Evolutionary conservation across 2,888 invertebrate species (phyloP), one percentile per base, ranked within the genome.

Genomic region (Antheraea yamamai): DNA sequence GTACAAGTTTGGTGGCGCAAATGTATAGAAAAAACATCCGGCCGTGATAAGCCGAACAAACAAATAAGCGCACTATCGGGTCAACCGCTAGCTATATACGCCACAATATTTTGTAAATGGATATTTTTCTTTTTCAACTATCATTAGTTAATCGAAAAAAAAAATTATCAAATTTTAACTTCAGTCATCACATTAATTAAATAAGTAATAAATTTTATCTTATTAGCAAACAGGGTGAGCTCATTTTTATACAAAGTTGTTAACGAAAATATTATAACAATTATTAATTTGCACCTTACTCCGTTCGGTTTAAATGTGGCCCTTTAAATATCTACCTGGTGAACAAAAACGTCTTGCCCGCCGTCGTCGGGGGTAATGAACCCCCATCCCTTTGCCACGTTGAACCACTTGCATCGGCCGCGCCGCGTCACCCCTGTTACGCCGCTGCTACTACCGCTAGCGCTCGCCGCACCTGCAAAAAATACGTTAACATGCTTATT

Each of bases 371-470:
- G 98, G 79, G 98, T 98, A 88, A 98, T 97, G 93, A 98, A 98
- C 79, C 98, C 98, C 98, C 98, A 98, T 78, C 98, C 98, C 93
- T 98, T 98, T 83, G 98, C 98, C 79, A 98, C 98, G 93, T 98
- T 98, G 94, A 98, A 98, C 98, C 98, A 98, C 95, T 98, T 98
- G 95, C 98, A 98, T 89, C 96, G 96, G 77, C 98, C 98, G 87
- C 96, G 95, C 80, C 97, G 96, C 83, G 96, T 95, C 83, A 96
- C 96, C 79, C 95, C 95, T 80, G 93, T 95, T 79, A 95, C 95
- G 74, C 88, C 87, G 79, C 84, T 84, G 75, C 87, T 86, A 79
- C 84, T 84, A 74, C 87, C 86, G 80, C 89, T 86, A 76, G 88
- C 85, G 82, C 85, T 85, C 81, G 85, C 86, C 82, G 88, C 90